These are phyloP conservation scores for Spermophilus dauricus DNA, from an alignment of 2,113 vertebrate genomes.

Conservation along the genomic window DNA sequence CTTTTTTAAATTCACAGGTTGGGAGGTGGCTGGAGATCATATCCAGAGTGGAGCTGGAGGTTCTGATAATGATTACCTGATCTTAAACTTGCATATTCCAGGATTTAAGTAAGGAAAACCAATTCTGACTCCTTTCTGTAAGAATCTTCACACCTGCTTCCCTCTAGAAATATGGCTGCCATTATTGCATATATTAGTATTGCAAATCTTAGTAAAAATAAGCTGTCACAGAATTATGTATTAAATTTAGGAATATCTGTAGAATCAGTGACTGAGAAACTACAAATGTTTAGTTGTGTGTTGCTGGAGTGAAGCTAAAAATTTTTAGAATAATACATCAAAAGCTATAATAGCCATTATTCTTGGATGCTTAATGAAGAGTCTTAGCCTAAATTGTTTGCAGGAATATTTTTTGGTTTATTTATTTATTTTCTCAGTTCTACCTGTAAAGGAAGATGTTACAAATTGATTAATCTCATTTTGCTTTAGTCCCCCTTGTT, in stretches of 20 bases:
- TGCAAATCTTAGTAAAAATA: not conserved
- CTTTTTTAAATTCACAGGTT: slow-evolving; percentile 89
- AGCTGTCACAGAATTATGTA: not conserved
- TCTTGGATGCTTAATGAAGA: slow-evolving; percentile 23
- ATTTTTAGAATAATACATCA: not conserved
- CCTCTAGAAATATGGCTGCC: not conserved
- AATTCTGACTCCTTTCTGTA: slow-evolving; percentile 24
- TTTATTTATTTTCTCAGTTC: slow-evolving; percentile 1
- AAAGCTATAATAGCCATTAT: not conserved
- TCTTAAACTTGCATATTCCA: slow-evolving; percentile 96
- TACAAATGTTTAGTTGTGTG: not conserved
- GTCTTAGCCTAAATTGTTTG: not conserved
- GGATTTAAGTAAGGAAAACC: slow-evolving; percentile 95
- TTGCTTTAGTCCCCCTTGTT: not conserved
- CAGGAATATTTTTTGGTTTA: not conserved
- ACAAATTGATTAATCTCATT: not conserved
- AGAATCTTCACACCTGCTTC: slow-evolving; percentile 14
- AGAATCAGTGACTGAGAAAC: not conserved
- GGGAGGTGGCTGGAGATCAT: slow-evolving; percentile 97
- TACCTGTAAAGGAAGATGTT: not conserved
- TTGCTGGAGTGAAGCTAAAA: not conserved
- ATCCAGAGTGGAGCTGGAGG: slow-evolving; percentile 95
- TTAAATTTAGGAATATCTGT: not conserved
- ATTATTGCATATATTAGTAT: not conserved
- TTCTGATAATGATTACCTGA: slow-evolving; percentile 98